Evolutionary conservation across 1,140 invertebrate species (phyloP), one percentile per base, ranked within the genome.

Genomic region (Drosophila ohnishii): DNA sequence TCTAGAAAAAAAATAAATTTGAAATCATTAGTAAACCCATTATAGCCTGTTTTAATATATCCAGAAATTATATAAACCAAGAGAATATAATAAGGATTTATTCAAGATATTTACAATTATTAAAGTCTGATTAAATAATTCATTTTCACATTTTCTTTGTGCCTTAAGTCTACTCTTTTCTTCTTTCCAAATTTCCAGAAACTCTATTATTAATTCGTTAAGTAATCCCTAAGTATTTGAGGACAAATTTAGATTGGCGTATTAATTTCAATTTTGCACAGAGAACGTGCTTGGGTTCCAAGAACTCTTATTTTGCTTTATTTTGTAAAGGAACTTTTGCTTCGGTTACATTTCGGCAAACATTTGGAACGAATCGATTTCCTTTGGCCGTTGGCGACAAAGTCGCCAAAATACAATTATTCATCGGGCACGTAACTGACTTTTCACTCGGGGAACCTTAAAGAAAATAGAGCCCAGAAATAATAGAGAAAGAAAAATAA

Each of bases 341-440:
- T 75, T 80, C 65, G 62, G 85, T 78, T 57, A 63, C 16, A 57
- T 63, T 66, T 63, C 8, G 28, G 62, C 80, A 65, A 45, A 61
- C 63, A 58, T 55, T 80, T 86, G 84, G 84, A 88, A 84, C 84
- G 72, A 87, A 88, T 88, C 77, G 84, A 84, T 87, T 87, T 80
- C 34, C 39, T 30, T 57, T 80, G 22, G 44, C 59, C 57, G 51
- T 72, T 72, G 69, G 69, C 76, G 83, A 82, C 78, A 79, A 79
- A 74, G 75, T 87, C 84, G 62, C 59, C 64, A 76, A 67, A 78
- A 78, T 62, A 48, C 66, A 78, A 78, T 78, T 70, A 62, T 78
- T 63, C 66, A 78, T 51, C 51, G 48, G 40, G 60, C 66, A 78
- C 75, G 60, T 78, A 63, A 70, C 64, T 61, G 64, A 50, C 69